Conservation (phyloP, 1,140 invertebrate genomes). For the Leucophenga varia region DNA sequence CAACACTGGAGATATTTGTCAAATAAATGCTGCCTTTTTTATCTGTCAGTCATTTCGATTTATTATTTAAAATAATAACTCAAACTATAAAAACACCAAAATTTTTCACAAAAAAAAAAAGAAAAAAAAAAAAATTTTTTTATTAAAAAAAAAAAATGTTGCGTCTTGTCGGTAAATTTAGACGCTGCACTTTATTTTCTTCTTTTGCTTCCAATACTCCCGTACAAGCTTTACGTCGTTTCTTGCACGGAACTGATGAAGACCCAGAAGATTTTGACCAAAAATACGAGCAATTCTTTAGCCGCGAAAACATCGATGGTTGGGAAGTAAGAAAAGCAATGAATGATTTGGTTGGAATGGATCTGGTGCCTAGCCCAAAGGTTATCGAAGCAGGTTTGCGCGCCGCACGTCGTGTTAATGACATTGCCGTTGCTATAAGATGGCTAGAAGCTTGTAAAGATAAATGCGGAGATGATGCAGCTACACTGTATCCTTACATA, state of each 20-base stretch:
- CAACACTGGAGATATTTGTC: too few relatives aligned
- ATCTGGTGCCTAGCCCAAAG: conserved; percentile 90
- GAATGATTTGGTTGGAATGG: conserved; percentile 79
- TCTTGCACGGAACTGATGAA: conserved; percentile 40
- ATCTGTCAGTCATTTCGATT: too few relatives aligned
- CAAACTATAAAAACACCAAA: too few relatives aligned
- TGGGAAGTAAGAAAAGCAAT: conserved; percentile 91
- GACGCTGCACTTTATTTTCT: too few relatives aligned
- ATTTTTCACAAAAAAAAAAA: too few relatives aligned
- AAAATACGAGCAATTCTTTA: conserved; percentile 83
- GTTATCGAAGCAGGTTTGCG: conserved; percentile 85
- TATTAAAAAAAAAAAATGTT: too few relatives aligned
- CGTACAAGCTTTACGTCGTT: too few relatives aligned
- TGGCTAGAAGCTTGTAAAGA: conserved; percentile 87
- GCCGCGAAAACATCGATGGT: conserved; percentile 83
- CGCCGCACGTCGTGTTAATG: conserved; percentile 90
- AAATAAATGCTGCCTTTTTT: too few relatives aligned
- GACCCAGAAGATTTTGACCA: conserved; percentile 70
- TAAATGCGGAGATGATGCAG: conserved; percentile 76
- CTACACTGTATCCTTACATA: conserved; percentile 86
- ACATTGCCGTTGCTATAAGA: conserved; percentile 85
- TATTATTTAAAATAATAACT: too few relatives aligned
- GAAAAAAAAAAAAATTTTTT: too few relatives aligned
- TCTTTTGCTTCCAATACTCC: too few relatives aligned
- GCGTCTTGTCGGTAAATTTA: too few relatives aligned